Evolutionary conservation across 2,888 invertebrate genomes (phyloP).

Genomic region (Drosophila silvestris): DNA sequence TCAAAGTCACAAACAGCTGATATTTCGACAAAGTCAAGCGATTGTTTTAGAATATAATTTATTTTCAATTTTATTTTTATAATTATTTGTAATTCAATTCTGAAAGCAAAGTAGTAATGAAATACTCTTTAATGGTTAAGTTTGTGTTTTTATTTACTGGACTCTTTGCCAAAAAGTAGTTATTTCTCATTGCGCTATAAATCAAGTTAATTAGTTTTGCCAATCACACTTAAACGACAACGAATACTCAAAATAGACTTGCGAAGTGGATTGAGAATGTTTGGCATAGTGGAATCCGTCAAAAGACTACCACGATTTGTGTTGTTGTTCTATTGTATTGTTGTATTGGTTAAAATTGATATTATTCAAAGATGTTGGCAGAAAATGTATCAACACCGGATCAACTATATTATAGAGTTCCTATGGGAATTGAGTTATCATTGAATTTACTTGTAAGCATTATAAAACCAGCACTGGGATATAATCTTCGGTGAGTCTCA

Average conservation of each 20-base stretch:
- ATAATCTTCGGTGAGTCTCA: background rate
- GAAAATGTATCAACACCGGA: background rate
- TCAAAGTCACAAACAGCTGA: background rate
- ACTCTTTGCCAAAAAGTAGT: background rate
- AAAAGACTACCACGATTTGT: background rate
- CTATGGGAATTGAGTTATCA: background rate
- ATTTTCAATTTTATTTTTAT: background rate
- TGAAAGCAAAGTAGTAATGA: background rate
- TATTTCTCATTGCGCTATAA: background rate
- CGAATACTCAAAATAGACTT: background rate
- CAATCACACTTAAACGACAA: background rate
- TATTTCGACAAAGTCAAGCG: background rate
- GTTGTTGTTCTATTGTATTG: background rate
- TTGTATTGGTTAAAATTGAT: background rate
- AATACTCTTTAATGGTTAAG: background rate
- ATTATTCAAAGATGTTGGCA: background rate
- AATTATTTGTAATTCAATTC: background rate
- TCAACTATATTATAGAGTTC: background rate
- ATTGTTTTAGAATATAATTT: background rate
- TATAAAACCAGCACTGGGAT: background rate
- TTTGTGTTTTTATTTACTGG: background rate
- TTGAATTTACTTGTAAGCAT: background rate
- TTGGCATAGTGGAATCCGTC: background rate
- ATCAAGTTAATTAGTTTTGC: background rate
- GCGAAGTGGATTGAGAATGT: background rate